Evolutionary conservation across 2,888 invertebrate genomes (phyloP).

Genomic region (Lasius platythorax): DNA sequence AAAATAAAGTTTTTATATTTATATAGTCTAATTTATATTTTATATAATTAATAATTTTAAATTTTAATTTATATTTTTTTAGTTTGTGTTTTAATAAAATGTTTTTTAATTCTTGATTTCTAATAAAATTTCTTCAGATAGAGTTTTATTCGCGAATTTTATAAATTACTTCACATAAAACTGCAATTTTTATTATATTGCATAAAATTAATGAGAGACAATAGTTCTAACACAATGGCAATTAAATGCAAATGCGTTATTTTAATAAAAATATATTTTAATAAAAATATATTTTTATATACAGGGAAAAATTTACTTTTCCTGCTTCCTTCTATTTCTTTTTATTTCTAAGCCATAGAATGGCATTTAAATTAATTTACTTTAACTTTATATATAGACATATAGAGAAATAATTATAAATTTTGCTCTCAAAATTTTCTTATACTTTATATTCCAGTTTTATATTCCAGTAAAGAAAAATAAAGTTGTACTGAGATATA

Average conservation of each 20-base stretch:
- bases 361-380: neutral
- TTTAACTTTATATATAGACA: neutral
- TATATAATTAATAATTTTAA: neutral
- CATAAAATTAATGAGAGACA: neutral
- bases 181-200: neutral
- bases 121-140: neutral
- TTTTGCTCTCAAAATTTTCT: neutral
- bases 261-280: neutral
- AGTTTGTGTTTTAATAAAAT: neutral
- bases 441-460: neutral
- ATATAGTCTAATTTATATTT: neutral
- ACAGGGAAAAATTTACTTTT: neutral
- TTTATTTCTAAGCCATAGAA: neutral
- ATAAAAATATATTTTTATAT: neutral
- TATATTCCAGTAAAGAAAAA: neutral
- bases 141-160: neutral
- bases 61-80: neutral
- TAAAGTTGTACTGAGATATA: neutral
- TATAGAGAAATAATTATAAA: constrained; percentile 1
- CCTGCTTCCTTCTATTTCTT: neutral
- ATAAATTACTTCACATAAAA: neutral
- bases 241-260: neutral
- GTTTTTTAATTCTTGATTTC: neutral
- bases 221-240: neutral
- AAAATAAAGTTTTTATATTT: neutral